Percentiles rank a stretch among this genome's conserved stretches.
Evolutionary conservation across 2,113 vertebrate genomes (phyloP).

Genomic region (Amia ocellicauda): DNA sequence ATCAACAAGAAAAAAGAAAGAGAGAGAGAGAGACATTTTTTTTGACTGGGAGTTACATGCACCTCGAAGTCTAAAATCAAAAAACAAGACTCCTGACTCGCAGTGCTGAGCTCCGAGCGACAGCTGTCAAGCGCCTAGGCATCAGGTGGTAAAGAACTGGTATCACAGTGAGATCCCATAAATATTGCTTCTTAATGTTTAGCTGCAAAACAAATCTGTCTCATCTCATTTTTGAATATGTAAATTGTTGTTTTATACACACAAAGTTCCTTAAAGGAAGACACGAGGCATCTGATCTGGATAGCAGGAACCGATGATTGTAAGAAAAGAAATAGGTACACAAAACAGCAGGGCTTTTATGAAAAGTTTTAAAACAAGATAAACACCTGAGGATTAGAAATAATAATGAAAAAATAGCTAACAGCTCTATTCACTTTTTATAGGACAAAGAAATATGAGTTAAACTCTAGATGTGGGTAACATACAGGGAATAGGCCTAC

Average conservation of each 20-base stretch:
- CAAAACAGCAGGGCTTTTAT: constrained; percentile 23
- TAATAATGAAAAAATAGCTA: too few relatives aligned
- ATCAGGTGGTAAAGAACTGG: constrained; percentile 25
- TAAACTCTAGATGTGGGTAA: too few relatives aligned
- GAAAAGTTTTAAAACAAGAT: background rate
- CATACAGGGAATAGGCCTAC: too few relatives aligned
- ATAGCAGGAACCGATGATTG: constrained; percentile 28
- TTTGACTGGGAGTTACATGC: constrained; percentile 36
- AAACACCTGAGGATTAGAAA: too few relatives aligned
- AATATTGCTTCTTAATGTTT: constrained; percentile 39
- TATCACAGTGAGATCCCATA: constrained; percentile 35
- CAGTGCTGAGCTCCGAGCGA: constrained; percentile 35
- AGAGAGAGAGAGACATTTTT: constrained; percentile 31
- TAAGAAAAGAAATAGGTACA: constrained; percentile 16
- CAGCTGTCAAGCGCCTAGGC: constrained; percentile 43
- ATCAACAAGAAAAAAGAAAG: constrained; percentile 15
- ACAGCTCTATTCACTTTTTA: too few relatives aligned
- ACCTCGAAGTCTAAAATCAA: constrained; percentile 12
- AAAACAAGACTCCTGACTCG: constrained; percentile 32
- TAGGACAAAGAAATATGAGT: too few relatives aligned
- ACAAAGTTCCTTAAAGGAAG: background rate
- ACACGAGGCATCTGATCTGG: background rate
- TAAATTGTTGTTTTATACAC: constrained; percentile 30
- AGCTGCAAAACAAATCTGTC: constrained; percentile 25
- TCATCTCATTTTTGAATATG: constrained; percentile 36